Evolutionary conservation across 2,888 invertebrate genomes (phyloP), one percentile per base, ranked within the genome.

Genomic region (Luffia ferchaultella): DNA sequence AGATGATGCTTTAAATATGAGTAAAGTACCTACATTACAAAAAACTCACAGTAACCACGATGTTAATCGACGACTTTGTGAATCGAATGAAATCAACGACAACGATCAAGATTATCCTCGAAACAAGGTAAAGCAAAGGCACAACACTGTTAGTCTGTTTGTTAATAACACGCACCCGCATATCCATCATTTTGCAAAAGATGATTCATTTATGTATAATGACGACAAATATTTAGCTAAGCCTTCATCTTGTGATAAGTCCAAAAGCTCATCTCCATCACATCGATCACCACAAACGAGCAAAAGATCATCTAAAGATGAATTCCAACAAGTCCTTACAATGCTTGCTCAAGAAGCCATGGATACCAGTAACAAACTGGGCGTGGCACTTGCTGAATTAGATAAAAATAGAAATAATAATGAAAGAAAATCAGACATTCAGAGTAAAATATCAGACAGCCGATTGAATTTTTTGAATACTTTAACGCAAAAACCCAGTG

Each of bases 261-360:
- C 84, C 61, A 80, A 82, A 62, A 86, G 78, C 59, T 77, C 85
- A 63, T 86, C 87, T 46, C 84, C 87, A 71, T 87, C 86, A 57
- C 77, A 85, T 59, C 83, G 85, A 56, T 82, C 87, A 75, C 65
- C 88, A 67, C 61, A 86, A 76, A 59, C 83, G 73, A 66, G 74
- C 57, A 73, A 82, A 68, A 67, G 76, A 61, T 73, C 75, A 64
- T 72, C 80, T 54, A 72, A 79, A 70, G 77, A 86, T 68, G 75
- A 80, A 72, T 72, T 92, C 67, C 91, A 92, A 67, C 91, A 92
- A 63, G 86, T 92, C 41, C 75, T 93, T 48, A 89, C 90, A 60
- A 88, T 90, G 66, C 84, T 93, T 53, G 91, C 91, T 12, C 88
- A 88, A 63, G 92, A 93, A 83, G 91, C 92, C 15, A 88, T 89